Evolutionary conservation across 2,888 invertebrate species (phyloP), one percentile per base, ranked within the genome.

Genomic region (Stramonita haemastoma): DNA sequence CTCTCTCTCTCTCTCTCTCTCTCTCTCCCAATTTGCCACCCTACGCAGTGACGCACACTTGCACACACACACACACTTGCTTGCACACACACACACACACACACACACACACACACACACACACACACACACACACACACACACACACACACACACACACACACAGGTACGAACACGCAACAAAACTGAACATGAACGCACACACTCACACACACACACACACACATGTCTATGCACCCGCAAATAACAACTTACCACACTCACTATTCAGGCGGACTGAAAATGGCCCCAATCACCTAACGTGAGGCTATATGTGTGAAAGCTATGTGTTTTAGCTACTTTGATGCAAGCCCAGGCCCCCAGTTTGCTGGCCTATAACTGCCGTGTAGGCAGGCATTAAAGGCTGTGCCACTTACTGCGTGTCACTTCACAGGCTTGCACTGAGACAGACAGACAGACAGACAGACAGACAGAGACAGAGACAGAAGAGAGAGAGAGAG

Each of bases 121-220:
- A 60, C 87, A 77, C 87, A 87, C 79, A 46, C 79, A 46, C 79
- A 46, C 87, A 70, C 79, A 46, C 87, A 87, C 79, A 29, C 87
- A 77, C 87, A 26, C 87, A 87, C 87, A 46, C 87, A 87, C 87
- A 46, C 87, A 87, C 87, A 46, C 79, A 87, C 87, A 77, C 87
- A 81, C 56, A 79, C 57, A 87, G 22, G 46, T 56, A 88, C 81
- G 6, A n/a, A 88, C 81, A 79, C 81, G 56, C 81, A 79, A 15
- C 79, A 46, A 29, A 60, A 79, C 32, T 17, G 17, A 34, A 19
- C 15, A 79, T 32, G 8, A 29, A 32, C 77, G 8, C 32, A 77
- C 29, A n/a, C 77, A n/a, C 77, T 5, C 77, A n/a, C 29, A 77
- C 29, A 32, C 77, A 79, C 77, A 19, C 77, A 32, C 32, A 15